Percentiles rank a stretch among this genome's conserved stretches.
Evolutionary conservation across 2,797 vertebrate genomes (phyloP).

Genomic region (Gallinago nigripennis): DNA sequence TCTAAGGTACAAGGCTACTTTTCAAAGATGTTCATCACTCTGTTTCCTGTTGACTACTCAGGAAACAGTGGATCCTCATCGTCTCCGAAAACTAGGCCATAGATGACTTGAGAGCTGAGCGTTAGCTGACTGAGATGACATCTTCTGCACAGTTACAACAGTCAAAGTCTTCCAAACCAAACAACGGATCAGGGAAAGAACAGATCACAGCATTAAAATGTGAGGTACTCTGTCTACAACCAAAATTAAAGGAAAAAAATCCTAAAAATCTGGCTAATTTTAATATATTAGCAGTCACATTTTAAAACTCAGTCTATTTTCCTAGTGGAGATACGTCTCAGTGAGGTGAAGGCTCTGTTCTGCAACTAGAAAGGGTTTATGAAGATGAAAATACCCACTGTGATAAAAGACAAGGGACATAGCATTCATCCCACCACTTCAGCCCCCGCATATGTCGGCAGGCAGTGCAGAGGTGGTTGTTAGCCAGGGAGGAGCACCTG

Average conservation of each 20-base stretch:
- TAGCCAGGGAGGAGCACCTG: neutral
- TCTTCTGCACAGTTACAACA: neutral
- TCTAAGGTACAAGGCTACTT: neutral
- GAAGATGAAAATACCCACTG: neutral
- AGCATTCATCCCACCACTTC: neutral
- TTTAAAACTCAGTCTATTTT: neutral
- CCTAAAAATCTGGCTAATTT: neutral
- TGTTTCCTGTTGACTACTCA: neutral
- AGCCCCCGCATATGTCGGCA: neutral
- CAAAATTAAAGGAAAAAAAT: neutral
- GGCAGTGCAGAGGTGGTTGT: neutral
- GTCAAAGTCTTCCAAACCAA: neutral
- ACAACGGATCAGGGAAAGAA: neutral
- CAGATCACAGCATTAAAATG: neutral
- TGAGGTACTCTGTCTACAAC: neutral
- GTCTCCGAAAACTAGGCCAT: neutral
- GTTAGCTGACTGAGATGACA: neutral
- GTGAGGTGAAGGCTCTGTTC: neutral
- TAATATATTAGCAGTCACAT: neutral
- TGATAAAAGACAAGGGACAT: neutral
- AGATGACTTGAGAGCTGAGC: neutral
- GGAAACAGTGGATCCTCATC: neutral
- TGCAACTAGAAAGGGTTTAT: neutral
- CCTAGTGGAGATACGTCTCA: rapidly evolving
- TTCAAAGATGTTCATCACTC: neutral